Evolutionary conservation across 1,140 invertebrate genomes (phyloP).

Genomic region (Pseudachorutes palmiensis): DNA sequence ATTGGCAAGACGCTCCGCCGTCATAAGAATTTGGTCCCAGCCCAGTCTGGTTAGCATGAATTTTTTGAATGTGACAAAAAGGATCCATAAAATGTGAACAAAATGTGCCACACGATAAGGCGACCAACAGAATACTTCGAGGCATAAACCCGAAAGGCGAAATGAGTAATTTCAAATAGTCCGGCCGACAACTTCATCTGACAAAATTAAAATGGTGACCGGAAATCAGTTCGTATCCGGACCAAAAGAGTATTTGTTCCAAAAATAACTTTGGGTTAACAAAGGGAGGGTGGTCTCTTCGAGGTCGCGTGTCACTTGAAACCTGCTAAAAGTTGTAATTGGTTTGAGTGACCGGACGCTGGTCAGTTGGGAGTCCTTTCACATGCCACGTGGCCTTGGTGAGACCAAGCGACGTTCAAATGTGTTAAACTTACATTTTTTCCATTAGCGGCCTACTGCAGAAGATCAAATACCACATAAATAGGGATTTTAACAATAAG

Average conservation of each 20-base stretch:
- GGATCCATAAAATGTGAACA: too few species aligned
- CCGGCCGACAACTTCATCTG: too few species aligned
- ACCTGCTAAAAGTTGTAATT: conserved; percentile 5
- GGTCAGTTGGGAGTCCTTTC: neutral
- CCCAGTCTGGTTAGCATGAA: too few species aligned
- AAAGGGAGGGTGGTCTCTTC: neutral
- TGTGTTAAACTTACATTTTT: neutral
- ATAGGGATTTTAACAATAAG: neutral
- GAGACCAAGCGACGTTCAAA: neutral
- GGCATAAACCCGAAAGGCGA: too few species aligned
- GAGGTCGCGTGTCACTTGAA: neutral
- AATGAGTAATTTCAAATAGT: too few species aligned
- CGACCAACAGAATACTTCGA: too few species aligned
- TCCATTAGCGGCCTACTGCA: neutral
- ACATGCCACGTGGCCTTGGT: neutral
- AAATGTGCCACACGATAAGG: too few species aligned
- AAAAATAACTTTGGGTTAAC: conserved; percentile 3
- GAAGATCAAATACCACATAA: too few species aligned
- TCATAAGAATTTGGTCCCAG: too few species aligned
- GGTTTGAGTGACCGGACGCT: conserved; percentile 8
- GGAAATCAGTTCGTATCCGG: neutral
- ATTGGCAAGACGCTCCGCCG: too few species aligned
- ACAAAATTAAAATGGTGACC: too few species aligned
- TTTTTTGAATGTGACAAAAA: too few species aligned
- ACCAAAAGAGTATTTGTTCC: neutral